Base-by-base conservation (phyloP, 30 jellyfish, hydroid and myxozoan genomes). In the Turritopsis dohrnii region DNA sequence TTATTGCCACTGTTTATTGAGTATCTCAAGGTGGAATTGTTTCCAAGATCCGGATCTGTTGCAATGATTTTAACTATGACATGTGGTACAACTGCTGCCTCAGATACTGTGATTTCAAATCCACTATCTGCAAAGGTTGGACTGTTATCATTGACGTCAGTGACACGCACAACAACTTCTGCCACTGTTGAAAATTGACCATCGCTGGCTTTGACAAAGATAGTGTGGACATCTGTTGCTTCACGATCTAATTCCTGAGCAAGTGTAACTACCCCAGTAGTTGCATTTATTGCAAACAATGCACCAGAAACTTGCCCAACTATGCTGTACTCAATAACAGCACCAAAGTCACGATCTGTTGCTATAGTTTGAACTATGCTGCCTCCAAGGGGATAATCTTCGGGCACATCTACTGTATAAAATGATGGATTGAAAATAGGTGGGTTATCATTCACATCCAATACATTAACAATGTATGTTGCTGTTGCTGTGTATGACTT, bases 91-190 rank as follows among this genome's bases (percentile, higher is more conserved):
- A 80, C 87, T 1, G 88, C 84, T 83, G 94, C 92, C 71, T 93
- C 98, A 23, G 92, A 90, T 18, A 93, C 84, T 18, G 81, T 53
- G 20, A 91, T 28, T 17, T 90, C 76, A 72, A 88, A 88, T n/a
- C 77, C 22, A 65, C 79, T 71, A 22, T 88, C 97, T 7, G 73
- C 76, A 83, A 93, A 88, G 0, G 30, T 65, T 27, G 98, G 98
- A 27, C 53, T 83, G 75, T 93, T 93, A 80, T 93, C 98, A 69
- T 93, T 93, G n/a, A 93, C 96, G 71, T 93, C 98, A 0, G 96
- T 88, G 41, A 93, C 96, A 76, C 82, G 74, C 73, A 93, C 85
- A 41, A 93, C 90, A 30, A 93, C 79, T 29, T 83, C 96, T 8
- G 96, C 96, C 7, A 93, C 88, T 16, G 96, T 74, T 21, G 89